Base-by-base conservation (phyloP, 2,113 vertebrate genomes). In the Pygoscelis antarcticus region DNA sequence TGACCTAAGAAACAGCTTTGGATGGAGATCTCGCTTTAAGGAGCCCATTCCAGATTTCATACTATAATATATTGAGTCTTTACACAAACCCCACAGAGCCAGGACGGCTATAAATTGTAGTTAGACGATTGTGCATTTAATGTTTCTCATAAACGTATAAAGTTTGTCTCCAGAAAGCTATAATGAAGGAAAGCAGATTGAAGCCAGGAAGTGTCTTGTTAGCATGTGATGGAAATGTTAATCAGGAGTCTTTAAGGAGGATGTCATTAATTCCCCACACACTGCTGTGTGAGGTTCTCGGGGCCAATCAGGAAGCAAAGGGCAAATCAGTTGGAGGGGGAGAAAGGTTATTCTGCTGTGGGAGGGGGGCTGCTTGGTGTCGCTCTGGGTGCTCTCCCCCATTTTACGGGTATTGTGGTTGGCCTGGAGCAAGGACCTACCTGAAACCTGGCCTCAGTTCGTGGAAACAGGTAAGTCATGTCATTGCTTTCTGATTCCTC, bases 101-200 rank as follows among this genome's bases (percentile, higher is more conserved):
- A 88, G 75, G 93, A 61, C 1, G 1, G 78, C 46, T 10, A 32
- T 85, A 87, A 93, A 94, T 91, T 1, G 4, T 38, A 44, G 34
- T 42, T 30, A 94, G 90, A 83, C 8, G 2, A 77, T 77, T 47
- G 93, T 77, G 58, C 70, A 58, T 80, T 94, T 95, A 94, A 90
- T 93, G 82, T 52, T 92, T 76, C 93, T 91, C 95, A 94, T 94
- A 96, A 93, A 93, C 0, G 1, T 44, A 29, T 46, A 72, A 96
- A 93, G 87, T 91, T 94, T 94, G 90, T 94, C 93, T 96, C 93
- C 82, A 93, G 93, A 95, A 97, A 96, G 91, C 95, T 72, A 46
- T 94, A 96, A 94, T 15, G 87, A 91, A 91, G 78, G 75, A 85
- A 95, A 91, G 70, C 95, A 95, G 90, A 91, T 72, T 91, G 88